Evolutionary conservation across 2,888 invertebrate genomes (phyloP).

Genomic region (Tenthredo notha): DNA sequence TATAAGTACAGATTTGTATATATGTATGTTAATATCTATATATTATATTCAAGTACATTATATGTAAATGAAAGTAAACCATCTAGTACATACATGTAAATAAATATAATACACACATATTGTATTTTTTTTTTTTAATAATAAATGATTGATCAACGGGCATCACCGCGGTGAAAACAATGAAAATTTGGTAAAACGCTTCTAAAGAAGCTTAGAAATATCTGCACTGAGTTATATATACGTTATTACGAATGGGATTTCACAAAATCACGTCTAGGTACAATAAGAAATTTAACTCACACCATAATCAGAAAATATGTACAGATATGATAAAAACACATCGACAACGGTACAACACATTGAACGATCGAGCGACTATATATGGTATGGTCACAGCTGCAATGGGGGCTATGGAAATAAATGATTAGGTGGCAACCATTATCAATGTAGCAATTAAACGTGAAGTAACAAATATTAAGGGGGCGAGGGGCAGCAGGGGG

Average conservation of each 20-base stretch:
- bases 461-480: conserved; percentile 73
- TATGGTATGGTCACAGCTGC: conserved; percentile 75
- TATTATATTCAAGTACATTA: conserved; percentile 2
- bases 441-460: conserved; percentile 44
- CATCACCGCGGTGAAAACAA: neutral
- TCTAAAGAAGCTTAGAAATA: conserved; percentile 70
- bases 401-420: conserved; percentile 54
- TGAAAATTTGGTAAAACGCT: conserved; percentile 23
- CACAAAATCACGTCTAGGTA: conserved; percentile 66
- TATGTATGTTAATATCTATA: neutral
- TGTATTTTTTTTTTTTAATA: neutral
- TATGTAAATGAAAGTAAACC: neutral
- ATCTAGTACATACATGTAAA: neutral
- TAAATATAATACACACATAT: conserved; percentile 8
- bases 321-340: conserved; percentile 70
- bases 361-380: conserved; percentile 79
- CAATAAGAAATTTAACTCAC: conserved; percentile 74
- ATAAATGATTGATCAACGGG: conserved; percentile 18
- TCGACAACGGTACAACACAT: conserved; percentile 78
- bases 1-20: conserved; percentile 1
- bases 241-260: conserved; percentile 45
- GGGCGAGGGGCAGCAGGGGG: conserved; percentile 75
- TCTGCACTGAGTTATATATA: conserved; percentile 70
- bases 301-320: conserved; percentile 72
- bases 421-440: conserved; percentile 49